phyloP scores from a whole-genome alignment of 35 echinoderm and acorn worm species.

The Heliocidaris tuberculata region DNA sequence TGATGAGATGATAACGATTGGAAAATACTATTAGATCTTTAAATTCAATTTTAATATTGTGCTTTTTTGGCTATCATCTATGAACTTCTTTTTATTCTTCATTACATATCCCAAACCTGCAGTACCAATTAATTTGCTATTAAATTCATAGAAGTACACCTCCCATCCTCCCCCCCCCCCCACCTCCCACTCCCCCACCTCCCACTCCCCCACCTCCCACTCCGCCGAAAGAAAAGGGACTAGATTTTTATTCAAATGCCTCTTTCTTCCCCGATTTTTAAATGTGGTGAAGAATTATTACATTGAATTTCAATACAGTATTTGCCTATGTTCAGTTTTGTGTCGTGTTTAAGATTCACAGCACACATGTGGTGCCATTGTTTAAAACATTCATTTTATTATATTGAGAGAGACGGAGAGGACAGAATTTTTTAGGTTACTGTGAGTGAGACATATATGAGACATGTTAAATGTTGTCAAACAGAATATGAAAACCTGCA shows the following conservation, averaged over 20 bases:
- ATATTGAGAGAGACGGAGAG: background rate
- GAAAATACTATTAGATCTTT: background rate
- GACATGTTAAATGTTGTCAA: background rate
- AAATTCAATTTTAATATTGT: no score
- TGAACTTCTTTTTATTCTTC: background rate
- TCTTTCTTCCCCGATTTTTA: background rate
- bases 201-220: no score
- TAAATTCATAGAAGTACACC: no score
- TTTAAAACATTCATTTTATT: background rate
- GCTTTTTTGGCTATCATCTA: background rate
- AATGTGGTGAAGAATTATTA: background rate
- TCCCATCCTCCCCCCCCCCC: no score
- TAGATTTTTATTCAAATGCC: background rate
- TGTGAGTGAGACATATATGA: background rate
- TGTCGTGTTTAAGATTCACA: background rate
- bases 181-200: no score
- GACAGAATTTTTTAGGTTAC: background rate
- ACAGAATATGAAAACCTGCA: background rate
- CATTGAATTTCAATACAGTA: no score
- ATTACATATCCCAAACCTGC: background rate
- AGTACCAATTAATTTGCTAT: background rate
- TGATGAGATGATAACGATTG: background rate
- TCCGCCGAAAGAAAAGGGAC: no score
- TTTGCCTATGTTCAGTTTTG: no score
- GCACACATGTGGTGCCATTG: background rate